phyloP scores from a whole-genome alignment of 1,140 invertebrate species.

The Octopus sinensis region DNA sequence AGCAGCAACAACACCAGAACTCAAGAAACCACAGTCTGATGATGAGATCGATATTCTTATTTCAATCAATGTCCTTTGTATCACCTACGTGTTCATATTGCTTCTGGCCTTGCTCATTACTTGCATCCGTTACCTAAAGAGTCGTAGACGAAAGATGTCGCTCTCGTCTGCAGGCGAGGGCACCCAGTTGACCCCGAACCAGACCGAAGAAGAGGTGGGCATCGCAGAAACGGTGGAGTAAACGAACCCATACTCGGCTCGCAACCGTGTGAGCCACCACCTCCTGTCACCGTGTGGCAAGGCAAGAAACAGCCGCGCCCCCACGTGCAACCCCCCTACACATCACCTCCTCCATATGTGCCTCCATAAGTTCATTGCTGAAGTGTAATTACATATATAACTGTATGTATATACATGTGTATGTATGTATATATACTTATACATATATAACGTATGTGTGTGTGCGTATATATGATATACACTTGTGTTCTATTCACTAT shows the following conservation, averaged over 20 bases:
- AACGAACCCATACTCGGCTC: conserved; percentile 48
- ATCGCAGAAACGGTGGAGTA: conserved; percentile 44
- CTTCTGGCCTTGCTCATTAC: conserved; percentile 81
- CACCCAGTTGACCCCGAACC: conserved; percentile 55
- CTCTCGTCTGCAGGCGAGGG: conserved; percentile 59
- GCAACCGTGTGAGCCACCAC: conserved; percentile 73
- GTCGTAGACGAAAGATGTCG: conserved; percentile 78
- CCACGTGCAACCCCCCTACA: conserved; percentile 42
- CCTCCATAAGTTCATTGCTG: conserved; percentile 36
- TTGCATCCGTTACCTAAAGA: conserved; percentile 80
- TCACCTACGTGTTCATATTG: conserved; percentile 86
- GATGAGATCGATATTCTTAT: conserved; percentile 74
- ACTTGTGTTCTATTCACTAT: too few relatives aligned
- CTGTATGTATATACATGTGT: too few relatives aligned
- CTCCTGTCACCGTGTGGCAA: conserved; percentile 70
- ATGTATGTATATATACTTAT: too few relatives aligned
- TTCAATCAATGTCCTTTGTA: conserved; percentile 84
- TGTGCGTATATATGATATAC: too few relatives aligned
- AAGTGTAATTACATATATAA: background rate
- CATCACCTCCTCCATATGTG: conserved; percentile 45
- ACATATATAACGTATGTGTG: too few relatives aligned
- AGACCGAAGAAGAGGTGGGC: conserved; percentile 47
- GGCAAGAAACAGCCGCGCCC: conserved; percentile 55
- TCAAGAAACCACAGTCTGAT: conserved; percentile 10
- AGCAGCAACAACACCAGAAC: too few relatives aligned